phyloP scores from a whole-genome alignment of 2,797 vertebrate genomes.

The Discoglossus pictus region DNA sequence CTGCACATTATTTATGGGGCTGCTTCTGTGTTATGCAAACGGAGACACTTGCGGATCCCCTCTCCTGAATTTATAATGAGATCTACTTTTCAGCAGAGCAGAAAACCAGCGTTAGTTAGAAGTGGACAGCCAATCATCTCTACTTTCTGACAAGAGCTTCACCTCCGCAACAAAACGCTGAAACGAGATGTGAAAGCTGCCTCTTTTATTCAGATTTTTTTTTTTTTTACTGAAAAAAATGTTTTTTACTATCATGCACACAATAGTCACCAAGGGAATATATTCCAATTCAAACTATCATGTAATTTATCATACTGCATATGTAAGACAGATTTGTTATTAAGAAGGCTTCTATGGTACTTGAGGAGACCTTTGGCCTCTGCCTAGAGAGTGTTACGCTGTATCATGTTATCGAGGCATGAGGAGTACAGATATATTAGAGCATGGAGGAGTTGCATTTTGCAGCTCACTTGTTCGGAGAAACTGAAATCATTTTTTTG shows the following conservation, averaged over 20 bases:
- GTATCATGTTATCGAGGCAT: no score
- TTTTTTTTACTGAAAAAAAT: slow-evolving; percentile 27
- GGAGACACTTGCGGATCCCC: background rate
- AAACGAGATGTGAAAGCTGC: slow-evolving; percentile 1
- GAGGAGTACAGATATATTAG: no score
- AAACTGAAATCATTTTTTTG: no score
- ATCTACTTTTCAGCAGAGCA: slow-evolving; percentile 33
- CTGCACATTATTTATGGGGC: background rate
- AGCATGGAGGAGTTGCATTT: no score
- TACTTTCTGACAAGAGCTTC: background rate
- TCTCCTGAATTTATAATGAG: slow-evolving; percentile 42
- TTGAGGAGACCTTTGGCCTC: slow-evolving; percentile 4
- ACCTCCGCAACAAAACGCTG: slow-evolving; percentile 35
- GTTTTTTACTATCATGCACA: slow-evolving; percentile 1
- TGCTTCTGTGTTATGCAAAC: slow-evolving; percentile 20
- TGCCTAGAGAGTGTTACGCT: no score
- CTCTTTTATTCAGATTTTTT: slow-evolving; percentile 29
- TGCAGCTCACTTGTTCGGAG: no score
- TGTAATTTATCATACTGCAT: slow-evolving; percentile 32
- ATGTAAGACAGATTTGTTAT: slow-evolving; percentile 34
- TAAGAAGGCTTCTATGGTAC: slow-evolving; percentile 5
- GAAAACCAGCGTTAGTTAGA: background rate
- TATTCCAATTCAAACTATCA: slow-evolving; percentile 23
- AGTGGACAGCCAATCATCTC: slow-evolving; percentile 12
- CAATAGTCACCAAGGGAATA: slow-evolving; percentile 22